Evolutionary conservation across 2,888 invertebrate genomes (phyloP).

Genomic region (Acanthosepion lycidas): DNA sequence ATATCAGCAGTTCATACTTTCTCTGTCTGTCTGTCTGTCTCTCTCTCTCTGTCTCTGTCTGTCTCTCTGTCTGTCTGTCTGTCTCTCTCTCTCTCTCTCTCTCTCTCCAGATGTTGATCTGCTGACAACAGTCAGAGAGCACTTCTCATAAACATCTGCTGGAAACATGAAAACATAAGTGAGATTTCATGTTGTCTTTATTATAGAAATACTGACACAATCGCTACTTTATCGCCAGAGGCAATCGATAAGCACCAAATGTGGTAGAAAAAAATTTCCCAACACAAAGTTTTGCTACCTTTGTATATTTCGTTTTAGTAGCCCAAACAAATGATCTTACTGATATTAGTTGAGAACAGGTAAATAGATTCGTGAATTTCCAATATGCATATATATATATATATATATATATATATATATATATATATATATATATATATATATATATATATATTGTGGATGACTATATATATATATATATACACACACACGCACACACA

Average conservation of each 20-base stretch:
- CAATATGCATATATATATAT: no score
- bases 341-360: no score
- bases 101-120: neutral
- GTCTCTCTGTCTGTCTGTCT: neutral
- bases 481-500: no score
- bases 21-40: neutral
- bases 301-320: neutral
- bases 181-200: neutral
- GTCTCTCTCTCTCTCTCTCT: neutral
- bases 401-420: no score
- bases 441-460: no score
- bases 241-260: neutral
- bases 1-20: no score
- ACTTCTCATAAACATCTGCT: conserved; percentile 17
- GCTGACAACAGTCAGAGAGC: neutral
- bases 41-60: neutral
- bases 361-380: no score
- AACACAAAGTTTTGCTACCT: neutral
- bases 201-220: neutral
- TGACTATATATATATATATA: no score
- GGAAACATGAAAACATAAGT: neutral
- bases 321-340: neutral
- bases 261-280: neutral
- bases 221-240: neutral
- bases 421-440: no score